These are phyloP conservation scores for Thyatira batis DNA, from an alignment of 2,888 invertebrate genomes.

Conservation along the genomic window DNA sequence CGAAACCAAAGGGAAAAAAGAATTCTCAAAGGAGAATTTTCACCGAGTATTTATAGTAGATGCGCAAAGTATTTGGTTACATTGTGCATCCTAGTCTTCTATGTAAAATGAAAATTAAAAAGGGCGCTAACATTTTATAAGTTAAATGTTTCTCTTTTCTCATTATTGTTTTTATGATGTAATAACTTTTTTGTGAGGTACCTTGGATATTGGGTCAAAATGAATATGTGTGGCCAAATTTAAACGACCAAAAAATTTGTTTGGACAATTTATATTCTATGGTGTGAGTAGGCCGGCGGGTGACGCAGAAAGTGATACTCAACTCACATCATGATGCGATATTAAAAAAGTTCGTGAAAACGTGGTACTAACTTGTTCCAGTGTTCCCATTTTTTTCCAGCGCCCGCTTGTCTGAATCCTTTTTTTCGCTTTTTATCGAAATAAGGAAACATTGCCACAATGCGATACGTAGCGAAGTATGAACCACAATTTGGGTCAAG, in stretches of 20 bases:
- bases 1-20: too few species aligned
- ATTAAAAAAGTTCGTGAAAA: conserved; percentile 37
- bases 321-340: conserved; percentile 30
- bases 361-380: conserved; percentile 25
- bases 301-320: conserved; percentile 28
- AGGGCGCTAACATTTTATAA: not conserved
- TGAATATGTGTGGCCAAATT: not conserved
- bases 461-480: conserved; percentile 1
- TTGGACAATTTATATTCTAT: not conserved
- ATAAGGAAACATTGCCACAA: conserved; percentile 24
- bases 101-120: not conserved
- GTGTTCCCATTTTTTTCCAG: conserved; percentile 13
- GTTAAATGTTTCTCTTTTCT: not conserved
- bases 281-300: conserved; percentile 15
- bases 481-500: conserved; percentile 11
- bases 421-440: conserved; percentile 19
- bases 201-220: not conserved
- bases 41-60: too few species aligned
- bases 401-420: conserved; percentile 18
- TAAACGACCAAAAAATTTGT: not conserved
- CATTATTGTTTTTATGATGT: not conserved
- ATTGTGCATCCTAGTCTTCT: too few species aligned
- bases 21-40: too few species aligned
- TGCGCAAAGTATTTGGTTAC: too few species aligned
- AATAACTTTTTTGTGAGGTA: not conserved